phyloP scores from a whole-genome alignment of 2,113 vertebrate species.

The Chaenocephalus aceratus region DNA sequence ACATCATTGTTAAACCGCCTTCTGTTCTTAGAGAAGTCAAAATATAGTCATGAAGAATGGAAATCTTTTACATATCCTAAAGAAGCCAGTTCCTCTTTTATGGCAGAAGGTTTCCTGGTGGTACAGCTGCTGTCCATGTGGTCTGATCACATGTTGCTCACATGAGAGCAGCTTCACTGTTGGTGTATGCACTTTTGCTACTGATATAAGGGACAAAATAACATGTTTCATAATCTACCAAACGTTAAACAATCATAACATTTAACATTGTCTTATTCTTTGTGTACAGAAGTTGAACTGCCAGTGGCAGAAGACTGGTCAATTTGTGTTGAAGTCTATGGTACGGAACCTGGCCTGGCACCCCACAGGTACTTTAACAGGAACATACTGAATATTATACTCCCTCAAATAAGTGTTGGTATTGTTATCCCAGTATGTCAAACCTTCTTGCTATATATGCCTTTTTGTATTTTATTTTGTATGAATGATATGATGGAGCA shows the following conservation, averaged over 20 bases:
- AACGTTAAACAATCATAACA: background rate
- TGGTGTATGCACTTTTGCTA: constrained; percentile 40
- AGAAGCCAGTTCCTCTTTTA: constrained; percentile 3
- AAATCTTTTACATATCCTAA: constrained; percentile 17
- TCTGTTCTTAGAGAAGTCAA: constrained; percentile 13
- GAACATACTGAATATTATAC: background rate
- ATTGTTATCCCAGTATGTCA: background rate
- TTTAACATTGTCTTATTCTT: constrained; percentile 3
- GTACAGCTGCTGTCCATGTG: constrained; percentile 7
- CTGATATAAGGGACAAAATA: background rate
- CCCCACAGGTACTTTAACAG: constrained; percentile 87
- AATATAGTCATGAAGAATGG: constrained; percentile 16
- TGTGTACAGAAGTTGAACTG: constrained; percentile 84
- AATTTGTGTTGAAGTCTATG: constrained; percentile 89
- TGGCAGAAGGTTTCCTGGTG: constrained; percentile 1
- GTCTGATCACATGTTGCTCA: constrained; percentile 49
- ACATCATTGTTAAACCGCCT: background rate
- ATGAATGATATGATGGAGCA: background rate
- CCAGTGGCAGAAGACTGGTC: constrained; percentile 97
- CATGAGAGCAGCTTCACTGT: constrained; percentile 22
- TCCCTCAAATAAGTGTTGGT: background rate
- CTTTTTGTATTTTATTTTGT: too few species aligned
- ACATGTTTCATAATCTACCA: background rate
- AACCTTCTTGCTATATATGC: background rate
- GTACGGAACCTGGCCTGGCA: constrained; percentile 95